phyloP scores from a whole-genome alignment of 2,888 invertebrate species.

The Allygus modestus region DNA sequence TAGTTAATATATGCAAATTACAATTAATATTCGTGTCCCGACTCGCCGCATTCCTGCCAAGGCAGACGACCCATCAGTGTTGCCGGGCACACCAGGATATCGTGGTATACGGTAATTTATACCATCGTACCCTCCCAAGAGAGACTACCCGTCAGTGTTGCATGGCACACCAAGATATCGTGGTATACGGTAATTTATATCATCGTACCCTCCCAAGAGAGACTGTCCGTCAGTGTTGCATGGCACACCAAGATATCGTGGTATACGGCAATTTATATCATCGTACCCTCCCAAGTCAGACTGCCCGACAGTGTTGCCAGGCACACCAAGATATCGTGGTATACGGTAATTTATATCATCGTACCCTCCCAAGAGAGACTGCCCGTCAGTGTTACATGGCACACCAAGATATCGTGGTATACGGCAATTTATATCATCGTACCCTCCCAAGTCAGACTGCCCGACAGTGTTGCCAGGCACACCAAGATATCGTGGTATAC shows the following conservation, averaged over 20 bases:
- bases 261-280: neutral
- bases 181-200: neutral
- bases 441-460: constrained; percentile 41
- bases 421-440: neutral
- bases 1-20: constrained; percentile 61
- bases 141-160: neutral
- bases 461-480: neutral
- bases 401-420: neutral
- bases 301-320: neutral
- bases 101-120: neutral
- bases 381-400: neutral
- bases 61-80: constrained; percentile 44
- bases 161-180: neutral
- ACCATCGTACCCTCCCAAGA: neutral
- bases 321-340: neutral
- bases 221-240: neutral
- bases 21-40: constrained; percentile 57
- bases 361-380: neutral
- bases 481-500: neutral
- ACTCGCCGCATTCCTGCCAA: constrained; percentile 58
- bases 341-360: neutral
- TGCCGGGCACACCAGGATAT: neutral
- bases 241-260: neutral
- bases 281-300: neutral
- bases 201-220: neutral